Evolutionary conservation across 2,113 vertebrate genomes (phyloP).

Genomic region (Poeciliopsis turrubarensis): DNA sequence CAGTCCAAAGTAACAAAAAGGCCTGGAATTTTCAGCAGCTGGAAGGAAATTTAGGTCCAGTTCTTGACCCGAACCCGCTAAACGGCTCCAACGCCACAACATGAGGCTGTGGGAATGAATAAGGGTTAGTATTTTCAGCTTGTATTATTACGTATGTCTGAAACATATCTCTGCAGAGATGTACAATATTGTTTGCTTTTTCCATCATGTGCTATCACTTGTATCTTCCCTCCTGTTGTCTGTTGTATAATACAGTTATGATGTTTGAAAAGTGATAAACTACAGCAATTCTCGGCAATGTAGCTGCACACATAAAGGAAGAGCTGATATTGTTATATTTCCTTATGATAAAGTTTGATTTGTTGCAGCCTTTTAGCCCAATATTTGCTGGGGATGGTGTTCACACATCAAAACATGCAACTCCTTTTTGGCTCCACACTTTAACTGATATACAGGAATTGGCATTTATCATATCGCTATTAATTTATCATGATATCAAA

Average conservation of each 20-base stretch:
- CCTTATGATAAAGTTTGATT: background rate
- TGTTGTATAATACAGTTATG: background rate
- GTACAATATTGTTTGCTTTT: background rate
- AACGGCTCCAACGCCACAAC: background rate
- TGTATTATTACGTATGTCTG: slow-evolving; percentile 5
- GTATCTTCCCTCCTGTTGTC: background rate
- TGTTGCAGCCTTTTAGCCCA: background rate
- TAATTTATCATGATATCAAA: too few relatives aligned
- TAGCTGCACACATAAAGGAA: background rate
- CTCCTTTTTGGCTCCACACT: background rate
- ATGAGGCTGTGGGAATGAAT: background rate
- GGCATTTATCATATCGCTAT: too few relatives aligned
- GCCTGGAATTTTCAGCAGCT: background rate
- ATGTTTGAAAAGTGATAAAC: background rate
- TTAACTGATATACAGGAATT: background rate
- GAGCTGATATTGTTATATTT: background rate
- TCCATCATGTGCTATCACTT: background rate
- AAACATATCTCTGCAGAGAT: slow-evolving; percentile 3
- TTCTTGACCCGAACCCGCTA: background rate
- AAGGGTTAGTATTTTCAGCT: background rate
- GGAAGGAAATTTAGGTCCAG: background rate
- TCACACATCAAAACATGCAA: background rate
- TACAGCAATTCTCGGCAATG: background rate
- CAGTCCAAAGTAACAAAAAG: background rate
- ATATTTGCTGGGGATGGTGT: background rate